These are phyloP conservation scores for Drosophila subobscura DNA, from an alignment of 1,140 invertebrate genomes.

Conservation along the genomic window DNA sequence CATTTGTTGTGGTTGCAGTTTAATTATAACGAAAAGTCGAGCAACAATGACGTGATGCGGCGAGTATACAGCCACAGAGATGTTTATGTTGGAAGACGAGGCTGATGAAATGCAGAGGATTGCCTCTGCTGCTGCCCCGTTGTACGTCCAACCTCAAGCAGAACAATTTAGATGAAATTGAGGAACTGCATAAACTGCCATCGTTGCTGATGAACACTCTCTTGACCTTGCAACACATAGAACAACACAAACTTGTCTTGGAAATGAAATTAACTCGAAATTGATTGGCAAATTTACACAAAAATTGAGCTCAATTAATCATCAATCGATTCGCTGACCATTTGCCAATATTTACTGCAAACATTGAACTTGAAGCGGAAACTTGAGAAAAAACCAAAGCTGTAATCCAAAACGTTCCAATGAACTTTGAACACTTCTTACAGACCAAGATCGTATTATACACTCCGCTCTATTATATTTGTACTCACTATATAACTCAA, in stretches of 20 bases:
- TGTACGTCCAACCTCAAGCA: not conserved
- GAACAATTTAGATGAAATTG: conserved; percentile 49
- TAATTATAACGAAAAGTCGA: conserved; percentile 71
- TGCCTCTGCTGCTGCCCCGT: not conserved
- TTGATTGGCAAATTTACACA: conserved; percentile 29
- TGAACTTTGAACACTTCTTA: conserved; percentile 4
- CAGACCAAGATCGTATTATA: conserved; percentile 9
- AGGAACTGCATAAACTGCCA: conserved; percentile 44
- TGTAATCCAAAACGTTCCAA: conserved; percentile 26
- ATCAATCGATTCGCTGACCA: conserved; percentile 17
- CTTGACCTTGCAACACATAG: conserved; percentile 38
- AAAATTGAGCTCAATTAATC: conserved; percentile 70
- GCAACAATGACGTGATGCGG: conserved; percentile 73
- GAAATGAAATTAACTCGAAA: conserved; percentile 10
- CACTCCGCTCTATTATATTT: conserved; percentile 3
- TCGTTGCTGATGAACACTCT: conserved; percentile 5
- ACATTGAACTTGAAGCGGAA: conserved; percentile 54
- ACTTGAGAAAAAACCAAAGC: conserved; percentile 15
- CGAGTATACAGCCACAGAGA: conserved; percentile 25
- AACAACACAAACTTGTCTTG: not conserved
- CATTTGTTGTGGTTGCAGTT: conserved; percentile 54
- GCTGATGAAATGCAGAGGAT: conserved; percentile 17
- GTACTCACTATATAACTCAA: conserved; percentile 51
- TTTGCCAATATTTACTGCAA: conserved; percentile 18
- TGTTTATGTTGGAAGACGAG: conserved; percentile 19